Conservation (phyloP, 2,113 vertebrate species). For the Nesogale talazaci region DNA sequence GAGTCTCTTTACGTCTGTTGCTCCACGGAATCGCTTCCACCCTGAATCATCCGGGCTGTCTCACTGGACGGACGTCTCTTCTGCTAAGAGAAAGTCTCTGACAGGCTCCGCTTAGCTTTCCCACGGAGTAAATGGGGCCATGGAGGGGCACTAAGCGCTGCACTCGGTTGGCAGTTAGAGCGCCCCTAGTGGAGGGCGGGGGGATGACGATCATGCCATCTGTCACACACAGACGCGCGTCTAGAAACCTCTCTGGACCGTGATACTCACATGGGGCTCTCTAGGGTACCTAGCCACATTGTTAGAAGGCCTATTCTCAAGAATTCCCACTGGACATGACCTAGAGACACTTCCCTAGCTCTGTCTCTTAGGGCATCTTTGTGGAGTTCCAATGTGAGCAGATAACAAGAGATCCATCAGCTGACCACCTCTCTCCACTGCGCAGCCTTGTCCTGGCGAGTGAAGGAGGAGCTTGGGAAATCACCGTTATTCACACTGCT, state of each 20-base stretch:
- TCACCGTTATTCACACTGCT: constrained; percentile 40
- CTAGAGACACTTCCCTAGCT: too few species aligned
- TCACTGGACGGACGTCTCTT: neutral
- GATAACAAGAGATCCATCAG: constrained; percentile 20
- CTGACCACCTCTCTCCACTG: constrained; percentile 64
- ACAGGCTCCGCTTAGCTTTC: constrained; percentile 68
- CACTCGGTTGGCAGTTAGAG: neutral
- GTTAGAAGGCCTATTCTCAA: neutral
- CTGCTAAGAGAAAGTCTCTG: neutral
- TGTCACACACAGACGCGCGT: neutral
- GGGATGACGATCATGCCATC: neutral
- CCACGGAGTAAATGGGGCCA: constrained; percentile 57
- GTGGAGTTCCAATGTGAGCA: neutral
- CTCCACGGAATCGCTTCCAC: neutral
- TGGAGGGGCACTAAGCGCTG: neutral
- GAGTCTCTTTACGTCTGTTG: neutral
- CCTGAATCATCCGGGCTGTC: neutral
- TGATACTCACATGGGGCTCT: neutral
- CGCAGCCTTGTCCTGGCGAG: neutral
- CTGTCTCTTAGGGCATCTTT: too few species aligned
- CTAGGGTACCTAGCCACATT: neutral
- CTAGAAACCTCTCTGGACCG: neutral
- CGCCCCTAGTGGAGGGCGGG: neutral
- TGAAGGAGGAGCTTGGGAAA: constrained; percentile 3
- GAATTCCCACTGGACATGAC: neutral